A percentile compares a stretch with the other conserved stretches of the same genome.
phyloP scores from a whole-genome alignment of 2,113 vertebrate species.

The Neodontobutis hainanensis region DNA sequence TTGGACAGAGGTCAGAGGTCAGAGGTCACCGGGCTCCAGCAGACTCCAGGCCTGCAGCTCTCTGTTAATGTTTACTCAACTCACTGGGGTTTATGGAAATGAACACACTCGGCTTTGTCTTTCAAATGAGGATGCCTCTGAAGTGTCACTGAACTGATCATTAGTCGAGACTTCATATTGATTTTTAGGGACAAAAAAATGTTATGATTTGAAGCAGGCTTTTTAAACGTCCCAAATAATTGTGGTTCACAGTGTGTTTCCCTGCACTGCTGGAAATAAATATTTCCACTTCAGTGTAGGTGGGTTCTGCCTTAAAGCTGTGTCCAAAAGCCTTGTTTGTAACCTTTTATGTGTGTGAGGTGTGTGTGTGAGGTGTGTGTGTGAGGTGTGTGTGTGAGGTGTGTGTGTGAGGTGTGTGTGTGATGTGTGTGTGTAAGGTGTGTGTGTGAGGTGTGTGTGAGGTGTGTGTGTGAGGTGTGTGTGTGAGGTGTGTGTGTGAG shows the following conservation, averaged over 20 bases:
- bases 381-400: too few species aligned
- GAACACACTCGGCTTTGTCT: not conserved
- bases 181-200: not conserved
- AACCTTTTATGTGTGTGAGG: too few species aligned
- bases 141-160: not conserved
- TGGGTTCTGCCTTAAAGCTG: not conserved
- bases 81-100: not conserved
- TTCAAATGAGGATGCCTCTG: not conserved
- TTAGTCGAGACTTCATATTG: not conserved
- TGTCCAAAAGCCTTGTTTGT: too few species aligned
- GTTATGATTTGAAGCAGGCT: not conserved
- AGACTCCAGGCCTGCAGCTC: conserved; percentile 20
- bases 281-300: not conserved
- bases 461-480: too few species aligned
- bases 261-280: too few species aligned
- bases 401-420: too few species aligned
- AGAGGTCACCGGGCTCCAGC: conserved; percentile 58
- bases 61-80: not conserved
- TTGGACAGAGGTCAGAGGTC: conserved; percentile 42
- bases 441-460: too few species aligned
- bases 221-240: not conserved
- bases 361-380: too few species aligned
- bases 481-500: too few species aligned
- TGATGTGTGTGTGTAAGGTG: too few species aligned
- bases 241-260: not conserved